Percentiles rank a stretch among this genome's conserved stretches.
Conservation (phyloP, 2,797 vertebrate genomes). For the Crenuchus spilurus region DNA sequence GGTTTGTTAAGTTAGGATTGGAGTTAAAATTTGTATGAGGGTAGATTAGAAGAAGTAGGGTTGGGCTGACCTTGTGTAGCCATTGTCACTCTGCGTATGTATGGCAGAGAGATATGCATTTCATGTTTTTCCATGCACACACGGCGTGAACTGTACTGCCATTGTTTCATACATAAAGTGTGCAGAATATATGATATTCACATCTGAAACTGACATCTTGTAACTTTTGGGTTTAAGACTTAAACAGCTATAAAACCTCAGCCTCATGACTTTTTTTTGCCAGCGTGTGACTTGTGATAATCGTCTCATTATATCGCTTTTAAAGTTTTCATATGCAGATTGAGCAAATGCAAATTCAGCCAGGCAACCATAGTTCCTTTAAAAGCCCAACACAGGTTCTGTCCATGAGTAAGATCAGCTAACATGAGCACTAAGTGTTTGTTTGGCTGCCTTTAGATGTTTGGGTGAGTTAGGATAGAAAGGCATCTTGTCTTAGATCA, state of each 20-base stretch:
- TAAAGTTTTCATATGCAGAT: not conserved
- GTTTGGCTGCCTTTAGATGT: not conserved
- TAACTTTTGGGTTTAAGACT: not conserved
- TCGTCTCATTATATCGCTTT: not conserved
- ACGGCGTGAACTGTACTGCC: too few relatives aligned
- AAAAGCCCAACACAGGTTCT: not conserved
- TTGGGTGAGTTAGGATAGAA: not conserved
- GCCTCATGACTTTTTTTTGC: not conserved
- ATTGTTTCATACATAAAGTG: too few relatives aligned
- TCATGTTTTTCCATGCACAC: too few relatives aligned
- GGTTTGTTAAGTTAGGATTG: too few relatives aligned
- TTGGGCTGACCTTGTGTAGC: too few relatives aligned
- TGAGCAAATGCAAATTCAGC: not conserved
- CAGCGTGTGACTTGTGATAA: not conserved
- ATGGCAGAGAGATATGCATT: too few relatives aligned
- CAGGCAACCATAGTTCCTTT: not conserved
- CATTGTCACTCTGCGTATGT: too few relatives aligned
- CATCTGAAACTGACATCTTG: too few relatives aligned
- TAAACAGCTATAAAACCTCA: not conserved
- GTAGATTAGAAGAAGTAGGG: too few relatives aligned
- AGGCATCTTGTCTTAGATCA: not conserved
- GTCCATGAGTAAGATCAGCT: not conserved
- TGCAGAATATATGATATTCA: too few relatives aligned
- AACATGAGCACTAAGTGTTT: not conserved
- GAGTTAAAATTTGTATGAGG: too few relatives aligned